Base-by-base conservation (phyloP, 2,888 invertebrate genomes). In the Euphydryas editha region DNA sequence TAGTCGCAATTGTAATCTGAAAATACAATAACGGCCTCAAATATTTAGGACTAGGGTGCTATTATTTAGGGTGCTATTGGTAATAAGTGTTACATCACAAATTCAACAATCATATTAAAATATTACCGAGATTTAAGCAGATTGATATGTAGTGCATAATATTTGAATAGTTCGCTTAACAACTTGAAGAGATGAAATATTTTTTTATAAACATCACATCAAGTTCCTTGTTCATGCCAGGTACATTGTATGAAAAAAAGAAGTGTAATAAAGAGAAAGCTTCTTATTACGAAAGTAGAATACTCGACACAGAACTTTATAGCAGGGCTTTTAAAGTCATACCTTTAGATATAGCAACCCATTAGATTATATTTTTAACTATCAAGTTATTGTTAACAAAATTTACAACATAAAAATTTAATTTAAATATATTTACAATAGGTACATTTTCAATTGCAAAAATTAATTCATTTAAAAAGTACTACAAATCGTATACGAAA, bases 21-120 rank as follows among this genome's bases (percentile, higher is more conserved):
- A 8, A 21, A 51, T 44, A 68, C 46, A 59, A 51, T 59, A 59
- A 73, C 67, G 69, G 73, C 76, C 55, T 78, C 70, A 75, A 76
- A 77, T 72, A 66, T 75, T 72, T 76, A 78, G 78, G 74, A 78
- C 72, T 83, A 87, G 87, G 86, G 88, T 88, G 89, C 88, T 87
- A 87, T 84, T 80, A 81, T 76, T 59, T 69, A 78, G 4, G 30
- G 30, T 30, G 30, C 30, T 30, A 30, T 77, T 77, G 67, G 79
- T 69, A 74, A 77, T 76, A 60, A 13, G 73, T 76, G 73, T 72
- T 68, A 72, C 55, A 39, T 58, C 20, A 68, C 67, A 70, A 42
- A 70, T 70, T 67, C 71, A 76, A 72, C 68, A 69, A 58, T 59
- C 54, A 68, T 21, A 65, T 67, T 51, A 55, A 62, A 49, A 69